Evolutionary conservation across 2,888 invertebrate species (phyloP), one percentile per base, ranked within the genome.

Genomic region (Aethes cnicana): DNA sequence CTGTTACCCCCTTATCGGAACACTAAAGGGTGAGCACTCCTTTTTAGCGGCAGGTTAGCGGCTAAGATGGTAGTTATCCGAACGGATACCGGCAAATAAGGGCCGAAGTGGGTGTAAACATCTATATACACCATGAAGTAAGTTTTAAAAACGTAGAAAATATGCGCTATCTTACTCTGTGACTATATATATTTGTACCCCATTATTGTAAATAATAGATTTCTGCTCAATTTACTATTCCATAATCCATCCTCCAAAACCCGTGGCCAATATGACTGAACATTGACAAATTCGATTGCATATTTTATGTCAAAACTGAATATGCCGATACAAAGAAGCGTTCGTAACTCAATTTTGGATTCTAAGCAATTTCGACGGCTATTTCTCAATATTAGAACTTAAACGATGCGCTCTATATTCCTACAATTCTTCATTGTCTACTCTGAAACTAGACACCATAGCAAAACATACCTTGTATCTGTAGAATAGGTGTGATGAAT

Each of bases 351-450:
- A 54, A 61, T 59, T 59, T 63, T 63, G 62, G 64, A 62, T 75
- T 77, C 75, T 69, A 70, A 70, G 67, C 79, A 68, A 86, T 87
- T 87, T 72, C 56, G 61, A 79, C 82, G 85, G 72, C 64, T 60
- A 85, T 86, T 55, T 56, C 42, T 60, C 60, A 58, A 50, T 53
- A 50, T 54, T 46, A 35, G 39, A 49, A 50, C 30, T 33, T 35
- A 49, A 52, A 46, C 33, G 25, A 11, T 42, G 41, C 53, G 41
- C 39, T 48, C 39, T 39, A 43, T 43, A 37, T 32, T 33, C 8
- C 8, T 14, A 33, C 43, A 30, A 33, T n/a, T 26, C 9, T 9
- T 23, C 7, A 16, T n/a, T 11, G 16, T 16, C n/a, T n/a, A 5
- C 8, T 26, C 1, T 3, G 7, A 53, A 53, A 53, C 12, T 1